Evolutionary conservation across 2,113 vertebrate genomes (phyloP).

Genomic region (Oriolus oriolus): DNA sequence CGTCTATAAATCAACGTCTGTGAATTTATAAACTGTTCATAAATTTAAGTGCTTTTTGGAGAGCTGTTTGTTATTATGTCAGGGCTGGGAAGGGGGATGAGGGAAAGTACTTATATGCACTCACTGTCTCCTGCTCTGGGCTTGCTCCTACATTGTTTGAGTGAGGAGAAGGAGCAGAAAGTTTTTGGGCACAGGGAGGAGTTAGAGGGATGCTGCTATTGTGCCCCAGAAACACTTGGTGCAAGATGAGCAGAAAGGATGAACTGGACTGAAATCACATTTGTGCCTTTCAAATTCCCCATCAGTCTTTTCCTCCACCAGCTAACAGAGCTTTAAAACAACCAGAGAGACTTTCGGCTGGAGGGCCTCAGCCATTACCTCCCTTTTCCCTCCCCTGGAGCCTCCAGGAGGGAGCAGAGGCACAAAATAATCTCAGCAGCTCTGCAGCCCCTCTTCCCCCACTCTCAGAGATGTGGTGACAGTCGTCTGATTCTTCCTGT

Average conservation of each 20-base stretch:
- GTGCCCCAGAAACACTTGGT: neutral
- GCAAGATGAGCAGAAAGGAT: neutral
- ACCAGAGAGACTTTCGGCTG: fast-evolving
- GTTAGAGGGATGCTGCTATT: neutral
- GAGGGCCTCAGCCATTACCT: neutral
- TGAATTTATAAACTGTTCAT: conserved; percentile 79
- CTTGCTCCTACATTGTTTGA: neutral
- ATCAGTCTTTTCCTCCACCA: neutral
- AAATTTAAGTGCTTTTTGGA: conserved; percentile 78
- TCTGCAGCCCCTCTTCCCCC: neutral
- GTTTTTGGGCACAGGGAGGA: neutral
- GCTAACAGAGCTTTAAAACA: neutral
- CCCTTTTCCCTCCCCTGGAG: fast-evolving
- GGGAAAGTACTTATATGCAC: conserved; percentile 5
- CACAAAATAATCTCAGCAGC: neutral
- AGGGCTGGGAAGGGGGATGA: neutral
- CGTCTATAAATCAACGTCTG: conserved; percentile 74
- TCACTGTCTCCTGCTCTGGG: neutral
- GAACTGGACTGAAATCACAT: neutral
- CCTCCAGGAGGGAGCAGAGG: neutral
- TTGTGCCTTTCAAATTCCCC: neutral
- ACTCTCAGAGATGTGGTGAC: neutral
- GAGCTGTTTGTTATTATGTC: conserved; percentile 74
- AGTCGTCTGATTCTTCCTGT: neutral
- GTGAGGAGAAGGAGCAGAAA: neutral